phyloP scores from a whole-genome alignment of 92 coral and sea anemone species.

The Bergia puertoricense region DNA sequence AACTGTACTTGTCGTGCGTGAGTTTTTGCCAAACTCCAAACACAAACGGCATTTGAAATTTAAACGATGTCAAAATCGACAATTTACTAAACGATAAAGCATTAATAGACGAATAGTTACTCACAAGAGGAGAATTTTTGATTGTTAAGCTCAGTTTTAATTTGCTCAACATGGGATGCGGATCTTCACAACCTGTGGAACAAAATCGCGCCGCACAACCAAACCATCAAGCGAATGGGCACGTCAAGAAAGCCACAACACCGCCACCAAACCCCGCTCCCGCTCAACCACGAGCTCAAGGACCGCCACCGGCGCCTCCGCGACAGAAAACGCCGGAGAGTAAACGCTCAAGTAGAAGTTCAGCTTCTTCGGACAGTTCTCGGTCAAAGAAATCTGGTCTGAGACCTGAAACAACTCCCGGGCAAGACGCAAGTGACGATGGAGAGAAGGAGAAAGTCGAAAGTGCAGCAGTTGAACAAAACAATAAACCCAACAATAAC shows the following conservation, averaged over 20 bases:
- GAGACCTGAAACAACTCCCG: slow-evolving; percentile 32
- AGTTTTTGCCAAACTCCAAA: neutral
- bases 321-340: slow-evolving; percentile 7
- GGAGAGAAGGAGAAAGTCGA: slow-evolving; percentile 6
- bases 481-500: slow-evolving; percentile 24
- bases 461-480: slow-evolving; percentile 42
- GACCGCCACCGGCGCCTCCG: slow-evolving; percentile 18
- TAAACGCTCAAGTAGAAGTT: slow-evolving; percentile 4
- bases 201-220: slow-evolving; percentile 30
- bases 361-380: slow-evolving; percentile 22
- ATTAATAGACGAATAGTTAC: neutral
- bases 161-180: slow-evolving; percentile 67
- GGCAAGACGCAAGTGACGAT: slow-evolving; percentile 18
- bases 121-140: neutral
- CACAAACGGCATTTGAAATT: neutral
- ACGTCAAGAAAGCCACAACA: slow-evolving; percentile 63
- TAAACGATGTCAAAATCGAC: slow-evolving; percentile 4
- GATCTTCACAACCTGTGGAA: slow-evolving; percentile 55
- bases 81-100: neutral
- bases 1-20: too few species aligned
- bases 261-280: slow-evolving; percentile 35
- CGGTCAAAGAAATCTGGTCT: neutral
- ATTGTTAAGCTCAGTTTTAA: neutral
- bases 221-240: slow-evolving; percentile 53
- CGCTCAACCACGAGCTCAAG: slow-evolving; percentile 16